Percentiles rank a stretch among this genome's conserved stretches.
These are phyloP conservation scores for Periplaneta americana DNA, from an alignment of 1,140 invertebrate species.

Conservation along the genomic window DNA sequence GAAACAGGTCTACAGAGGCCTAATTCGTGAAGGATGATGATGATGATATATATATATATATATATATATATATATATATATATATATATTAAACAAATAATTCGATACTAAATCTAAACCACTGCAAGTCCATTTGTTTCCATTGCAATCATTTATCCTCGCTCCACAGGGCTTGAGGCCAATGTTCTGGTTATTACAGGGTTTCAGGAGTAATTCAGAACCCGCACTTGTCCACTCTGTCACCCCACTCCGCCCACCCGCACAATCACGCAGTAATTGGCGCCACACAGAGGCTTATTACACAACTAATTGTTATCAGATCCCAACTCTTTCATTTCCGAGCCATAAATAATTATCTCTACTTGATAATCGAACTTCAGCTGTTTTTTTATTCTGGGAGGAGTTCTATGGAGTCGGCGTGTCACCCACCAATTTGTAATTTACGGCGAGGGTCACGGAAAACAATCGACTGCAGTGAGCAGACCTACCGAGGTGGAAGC, in stretches of 20 bases:
- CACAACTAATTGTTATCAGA: not conserved
- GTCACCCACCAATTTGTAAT: not conserved
- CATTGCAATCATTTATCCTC: too few relatives aligned
- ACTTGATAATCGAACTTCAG: not conserved
- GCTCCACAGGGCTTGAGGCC: too few relatives aligned
- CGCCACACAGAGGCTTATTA: not conserved
- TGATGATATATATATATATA: too few relatives aligned
- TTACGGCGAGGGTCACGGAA: not conserved
- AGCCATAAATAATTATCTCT: not conserved
- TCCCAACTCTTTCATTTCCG: not conserved
- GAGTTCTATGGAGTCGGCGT: not conserved
- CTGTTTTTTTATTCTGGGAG: not conserved
- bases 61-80: too few relatives aligned
- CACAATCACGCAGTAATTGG: not conserved
- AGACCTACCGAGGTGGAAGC: not conserved
- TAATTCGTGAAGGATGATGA: too few relatives aligned
- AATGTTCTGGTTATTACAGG: too few relatives aligned
- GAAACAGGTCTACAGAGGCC: too few relatives aligned
- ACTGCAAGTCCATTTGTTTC: too few relatives aligned
- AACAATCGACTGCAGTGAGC: not conserved
- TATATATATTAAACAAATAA: too few relatives aligned
- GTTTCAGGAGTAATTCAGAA: too few relatives aligned
- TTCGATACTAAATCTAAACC: too few relatives aligned
- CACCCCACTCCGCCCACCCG: not conserved
- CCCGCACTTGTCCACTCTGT: not conserved